Percentiles rank a stretch among this genome's conserved stretches.
Conservation (phyloP, 2,888 invertebrate genomes). For the Epinotia brunnichana region DNA sequence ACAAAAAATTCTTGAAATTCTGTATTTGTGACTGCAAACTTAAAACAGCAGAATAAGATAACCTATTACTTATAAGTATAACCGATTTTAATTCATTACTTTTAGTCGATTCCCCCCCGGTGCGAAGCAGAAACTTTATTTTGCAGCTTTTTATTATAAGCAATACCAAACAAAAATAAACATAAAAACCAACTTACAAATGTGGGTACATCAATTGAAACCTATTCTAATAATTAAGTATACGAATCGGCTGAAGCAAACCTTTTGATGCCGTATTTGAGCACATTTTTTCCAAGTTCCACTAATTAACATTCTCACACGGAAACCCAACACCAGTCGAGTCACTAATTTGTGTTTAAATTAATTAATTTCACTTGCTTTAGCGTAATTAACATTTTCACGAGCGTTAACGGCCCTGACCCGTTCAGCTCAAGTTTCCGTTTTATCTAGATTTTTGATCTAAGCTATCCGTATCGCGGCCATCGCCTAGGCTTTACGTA, state of each 20-base stretch:
- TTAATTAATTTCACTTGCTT: conserved; percentile 51
- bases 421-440: conserved; percentile 67
- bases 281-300: conserved; percentile 25
- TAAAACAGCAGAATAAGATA: too few species aligned
- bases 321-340: conserved; percentile 47
- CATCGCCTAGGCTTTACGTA: conserved; percentile 63
- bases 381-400: conserved; percentile 46
- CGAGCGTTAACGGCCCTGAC: conserved; percentile 64
- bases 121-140: too few species aligned
- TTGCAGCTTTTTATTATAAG: too few species aligned
- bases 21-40: too few species aligned
- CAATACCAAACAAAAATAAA: neutral
- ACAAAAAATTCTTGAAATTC: too few species aligned
- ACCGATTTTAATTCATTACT: too few species aligned
- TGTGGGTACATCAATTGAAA: neutral
- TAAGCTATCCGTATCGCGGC: conserved; percentile 65
- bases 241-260: conserved; percentile 4
- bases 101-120: too few species aligned
- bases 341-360: conserved; percentile 51
- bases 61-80: too few species aligned
- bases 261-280: conserved; percentile 1
- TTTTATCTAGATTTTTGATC: conserved; percentile 69
- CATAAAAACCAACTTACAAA: neutral
- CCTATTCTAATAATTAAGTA: neutral
- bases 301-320: conserved; percentile 49